Evolutionary conservation across 2,113 vertebrate genomes (phyloP), one percentile per base, ranked within the genome.

Genomic region (Mystacornis crossleyi): DNA sequence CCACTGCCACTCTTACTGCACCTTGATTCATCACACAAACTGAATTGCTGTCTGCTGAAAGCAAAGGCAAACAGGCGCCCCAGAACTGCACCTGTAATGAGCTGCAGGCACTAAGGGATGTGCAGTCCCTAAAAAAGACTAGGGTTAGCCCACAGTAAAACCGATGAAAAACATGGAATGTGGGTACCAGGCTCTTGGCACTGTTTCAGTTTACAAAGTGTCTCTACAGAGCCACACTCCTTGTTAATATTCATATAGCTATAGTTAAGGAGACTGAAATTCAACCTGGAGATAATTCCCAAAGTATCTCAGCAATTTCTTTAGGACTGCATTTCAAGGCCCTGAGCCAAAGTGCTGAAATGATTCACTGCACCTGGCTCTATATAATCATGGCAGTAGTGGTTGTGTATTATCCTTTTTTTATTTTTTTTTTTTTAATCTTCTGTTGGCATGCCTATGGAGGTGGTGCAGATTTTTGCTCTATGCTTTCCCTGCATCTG

Each of bases 151-250:
- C 2, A 0, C 36, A 58, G 38, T 38, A 42, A 69, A 82, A 36
- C 4, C 0, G 0, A 10, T 4, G 12, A 47, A 62, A 47, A 21
- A 10, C 6, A 1, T 3, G 2, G 9, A 38, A 13, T 34, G 29
- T 51, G 60, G 20, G 34, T 84, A 20, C 23, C 60, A 55, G 55
- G 33, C 29, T 70, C 34, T 73, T 38, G 28, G 38, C 26, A 28
- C 18, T n/a, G 13, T 51, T 53, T 54, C 42, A 34, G 16, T 57
- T 74, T 67, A 51, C 9, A n/a, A 40, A 34, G 14, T 17, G 21
- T 61, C 71, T 84, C 60, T 57, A 18, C 23, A 70, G 51, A 78
- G 65, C 10, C 38, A 36, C 6, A 0, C 3, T 67, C 10, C 34
- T 81, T 84, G 19, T 60, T 86, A 70, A 55, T 78, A 81, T 53